These are phyloP conservation scores for Athetis lepigone DNA, from an alignment of 2,888 invertebrate genomes.

Conservation along the genomic window DNA sequence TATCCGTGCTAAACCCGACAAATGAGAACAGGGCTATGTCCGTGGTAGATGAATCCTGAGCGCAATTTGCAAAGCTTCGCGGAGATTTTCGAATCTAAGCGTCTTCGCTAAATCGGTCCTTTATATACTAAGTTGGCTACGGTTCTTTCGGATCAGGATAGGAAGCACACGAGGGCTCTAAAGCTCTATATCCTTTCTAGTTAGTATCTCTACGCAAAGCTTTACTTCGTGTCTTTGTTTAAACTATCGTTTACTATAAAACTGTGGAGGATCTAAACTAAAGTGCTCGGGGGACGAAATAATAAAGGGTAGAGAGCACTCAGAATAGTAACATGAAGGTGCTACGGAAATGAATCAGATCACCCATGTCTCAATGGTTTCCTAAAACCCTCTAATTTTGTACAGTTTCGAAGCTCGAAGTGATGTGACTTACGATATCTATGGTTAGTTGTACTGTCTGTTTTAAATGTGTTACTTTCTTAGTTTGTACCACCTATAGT, in stretches of 20 bases:
- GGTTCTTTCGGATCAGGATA: constrained; percentile 73
- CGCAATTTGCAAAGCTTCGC: constrained; percentile 81
- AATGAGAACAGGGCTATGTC: constrained; percentile 55
- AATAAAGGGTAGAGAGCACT: constrained; percentile 76
- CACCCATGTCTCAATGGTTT: constrained; percentile 68
- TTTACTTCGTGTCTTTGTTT: constrained; percentile 74
- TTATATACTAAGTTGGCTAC: constrained; percentile 77
- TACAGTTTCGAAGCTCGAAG: constrained; percentile 82
- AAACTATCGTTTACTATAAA: constrained; percentile 69
- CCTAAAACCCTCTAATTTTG: constrained; percentile 72
- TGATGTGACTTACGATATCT: constrained; percentile 89
- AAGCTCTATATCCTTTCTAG: constrained; percentile 81
- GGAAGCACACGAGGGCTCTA: constrained; percentile 81
- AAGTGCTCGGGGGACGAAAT: constrained; percentile 77
- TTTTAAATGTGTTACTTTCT: constrained; percentile 66
- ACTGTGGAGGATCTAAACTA: constrained; percentile 72
- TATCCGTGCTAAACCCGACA: constrained; percentile 50
- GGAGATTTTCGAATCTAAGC: constrained; percentile 77
- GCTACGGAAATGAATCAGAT: constrained; percentile 71
- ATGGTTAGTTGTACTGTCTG: constrained; percentile 86
- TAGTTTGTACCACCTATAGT: constrained; percentile 65
- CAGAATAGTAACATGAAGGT: constrained; percentile 69
- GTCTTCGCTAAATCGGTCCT: constrained; percentile 76
- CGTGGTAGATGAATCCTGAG: constrained; percentile 65
- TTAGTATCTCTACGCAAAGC: constrained; percentile 85